Evolutionary conservation across 30 jellyfish, hydroid and myxozoan genomes (phyloP).

Genomic region (Pseudorhiza aurosa): DNA sequence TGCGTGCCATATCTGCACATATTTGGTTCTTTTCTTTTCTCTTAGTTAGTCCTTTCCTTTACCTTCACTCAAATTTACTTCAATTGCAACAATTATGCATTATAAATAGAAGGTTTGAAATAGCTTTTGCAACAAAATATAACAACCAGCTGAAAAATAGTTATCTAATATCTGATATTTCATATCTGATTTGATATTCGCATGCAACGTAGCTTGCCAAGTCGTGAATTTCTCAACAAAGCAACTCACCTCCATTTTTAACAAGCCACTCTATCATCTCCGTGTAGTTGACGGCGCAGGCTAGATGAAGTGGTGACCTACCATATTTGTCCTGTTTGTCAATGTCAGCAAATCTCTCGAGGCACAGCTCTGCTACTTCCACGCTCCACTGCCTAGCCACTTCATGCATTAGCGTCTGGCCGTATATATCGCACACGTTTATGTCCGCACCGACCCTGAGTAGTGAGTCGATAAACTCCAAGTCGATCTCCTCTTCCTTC

Average conservation of each 20-base stretch:
- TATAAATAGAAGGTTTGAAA: too few relatives aligned
- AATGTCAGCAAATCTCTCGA: slow-evolving; percentile 78
- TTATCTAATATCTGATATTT: too few relatives aligned
- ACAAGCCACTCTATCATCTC: slow-evolving; percentile 88
- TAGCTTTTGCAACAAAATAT: too few relatives aligned
- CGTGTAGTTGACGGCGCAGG: slow-evolving; percentile 81
- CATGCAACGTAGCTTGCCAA: too few relatives aligned
- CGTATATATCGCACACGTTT: slow-evolving; percentile 82
- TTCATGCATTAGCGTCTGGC: slow-evolving; percentile 92
- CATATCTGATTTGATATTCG: too few relatives aligned
- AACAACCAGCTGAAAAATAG: too few relatives aligned
- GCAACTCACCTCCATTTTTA: slow-evolving; percentile 80
- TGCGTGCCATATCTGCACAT: too few relatives aligned
- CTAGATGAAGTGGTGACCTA: slow-evolving; percentile 90
- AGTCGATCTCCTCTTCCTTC: slow-evolving; percentile 66
- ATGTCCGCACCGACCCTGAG: slow-evolving; percentile 87
- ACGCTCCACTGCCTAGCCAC: slow-evolving; percentile 83
- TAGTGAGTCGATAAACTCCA: slow-evolving; percentile 79
- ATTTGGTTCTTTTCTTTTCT: too few relatives aligned
- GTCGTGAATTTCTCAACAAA: too few relatives aligned
- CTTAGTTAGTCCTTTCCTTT: too few relatives aligned
- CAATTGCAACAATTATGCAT: too few relatives aligned
- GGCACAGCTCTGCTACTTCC: slow-evolving; percentile 76
- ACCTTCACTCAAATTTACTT: too few relatives aligned
- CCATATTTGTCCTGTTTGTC: slow-evolving; percentile 79